A percentile compares a stretch with the other conserved stretches of the same genome.
phyloP scores from a whole-genome alignment of 2,888 invertebrate species.

The Lordiphosa fenestrarum region DNA sequence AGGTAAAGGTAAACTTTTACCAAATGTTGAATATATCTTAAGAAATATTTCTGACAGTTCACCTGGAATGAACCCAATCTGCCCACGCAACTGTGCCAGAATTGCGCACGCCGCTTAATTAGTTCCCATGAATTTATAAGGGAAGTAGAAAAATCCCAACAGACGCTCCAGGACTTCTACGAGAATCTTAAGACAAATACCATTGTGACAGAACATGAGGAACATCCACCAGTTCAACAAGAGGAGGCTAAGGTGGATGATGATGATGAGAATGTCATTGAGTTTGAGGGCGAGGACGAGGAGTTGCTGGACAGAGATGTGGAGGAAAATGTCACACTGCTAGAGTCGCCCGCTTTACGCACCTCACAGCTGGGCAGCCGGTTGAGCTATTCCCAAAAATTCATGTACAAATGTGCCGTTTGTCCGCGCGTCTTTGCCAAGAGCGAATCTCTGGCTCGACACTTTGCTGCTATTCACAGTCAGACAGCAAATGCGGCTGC shows the following conservation, averaged over 20 bases:
- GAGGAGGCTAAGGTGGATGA: slow-evolving; percentile 14
- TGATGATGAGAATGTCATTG: slow-evolving; percentile 16
- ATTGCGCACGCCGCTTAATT: slow-evolving; percentile 69
- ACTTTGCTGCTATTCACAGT: slow-evolving; percentile 58
- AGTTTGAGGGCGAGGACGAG: slow-evolving; percentile 2
- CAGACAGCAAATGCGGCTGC: slow-evolving; percentile 45
- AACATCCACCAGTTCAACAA: neutral
- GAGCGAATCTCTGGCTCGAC: slow-evolving; percentile 57
- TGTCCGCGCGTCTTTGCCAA: slow-evolving; percentile 71
- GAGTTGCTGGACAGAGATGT: neutral
- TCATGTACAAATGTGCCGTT: slow-evolving; percentile 48
- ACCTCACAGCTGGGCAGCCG: slow-evolving; percentile 58
- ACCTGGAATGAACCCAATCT: slow-evolving; percentile 42
- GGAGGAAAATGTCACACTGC: neutral
- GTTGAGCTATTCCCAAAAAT: slow-evolving; percentile 37
- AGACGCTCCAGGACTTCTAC: slow-evolving; percentile 41
- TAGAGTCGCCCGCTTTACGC: slow-evolving; percentile 6
- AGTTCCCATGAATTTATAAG: slow-evolving; percentile 73
- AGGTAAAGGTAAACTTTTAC: too few relatives aligned
- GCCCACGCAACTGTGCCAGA: slow-evolving; percentile 66
- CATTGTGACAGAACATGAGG: slow-evolving; percentile 2
- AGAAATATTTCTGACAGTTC: too few relatives aligned
- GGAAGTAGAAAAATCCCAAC: slow-evolving; percentile 66
- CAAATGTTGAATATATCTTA: too few relatives aligned
- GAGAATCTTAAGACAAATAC: slow-evolving; percentile 4